These are phyloP conservation scores for Antheraea assamensis DNA, from an alignment of 2,888 invertebrate genomes.

Conservation along the genomic window DNA sequence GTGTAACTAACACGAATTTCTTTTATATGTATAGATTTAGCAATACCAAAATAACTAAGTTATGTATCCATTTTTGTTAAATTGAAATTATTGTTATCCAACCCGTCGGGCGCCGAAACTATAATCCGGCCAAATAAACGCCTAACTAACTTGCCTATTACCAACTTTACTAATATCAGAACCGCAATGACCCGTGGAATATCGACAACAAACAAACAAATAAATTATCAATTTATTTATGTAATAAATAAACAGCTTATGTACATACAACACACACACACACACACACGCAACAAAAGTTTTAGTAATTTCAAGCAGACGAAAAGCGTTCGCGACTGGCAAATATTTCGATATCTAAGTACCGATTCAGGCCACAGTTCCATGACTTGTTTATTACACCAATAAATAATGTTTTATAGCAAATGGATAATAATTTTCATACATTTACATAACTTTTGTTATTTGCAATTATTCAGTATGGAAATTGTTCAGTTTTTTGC, in stretches of 20 bases:
- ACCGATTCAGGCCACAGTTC: neutral
- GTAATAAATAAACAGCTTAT: neutral
- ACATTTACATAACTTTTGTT: too few species aligned
- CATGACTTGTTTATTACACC: neutral
- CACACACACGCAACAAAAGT: neutral
- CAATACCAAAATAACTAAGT: neutral
- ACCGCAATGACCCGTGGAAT: conserved; percentile 3
- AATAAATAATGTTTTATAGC: neutral
- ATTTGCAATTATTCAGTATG: too few species aligned
- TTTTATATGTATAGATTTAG: too few species aligned
- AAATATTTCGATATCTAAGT: neutral
- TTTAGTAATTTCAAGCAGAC: conserved; percentile 16
- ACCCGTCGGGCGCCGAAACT: neutral
- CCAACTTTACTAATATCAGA: conserved; percentile 16
- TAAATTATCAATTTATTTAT: conserved; percentile 11
- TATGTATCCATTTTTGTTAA: neutral
- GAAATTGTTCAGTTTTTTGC: too few species aligned
- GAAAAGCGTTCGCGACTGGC: neutral
- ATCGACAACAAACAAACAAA: conserved; percentile 13
- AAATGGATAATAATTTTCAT: neutral
- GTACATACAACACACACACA: too few species aligned
- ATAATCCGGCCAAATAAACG: neutral
- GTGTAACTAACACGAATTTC: too few species aligned
- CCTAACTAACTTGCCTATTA: conserved; percentile 2
- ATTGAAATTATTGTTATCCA: neutral